These are phyloP conservation scores for Ficedula albicollis DNA, from an alignment of 2,797 vertebrate species.

Conservation along the genomic window DNA sequence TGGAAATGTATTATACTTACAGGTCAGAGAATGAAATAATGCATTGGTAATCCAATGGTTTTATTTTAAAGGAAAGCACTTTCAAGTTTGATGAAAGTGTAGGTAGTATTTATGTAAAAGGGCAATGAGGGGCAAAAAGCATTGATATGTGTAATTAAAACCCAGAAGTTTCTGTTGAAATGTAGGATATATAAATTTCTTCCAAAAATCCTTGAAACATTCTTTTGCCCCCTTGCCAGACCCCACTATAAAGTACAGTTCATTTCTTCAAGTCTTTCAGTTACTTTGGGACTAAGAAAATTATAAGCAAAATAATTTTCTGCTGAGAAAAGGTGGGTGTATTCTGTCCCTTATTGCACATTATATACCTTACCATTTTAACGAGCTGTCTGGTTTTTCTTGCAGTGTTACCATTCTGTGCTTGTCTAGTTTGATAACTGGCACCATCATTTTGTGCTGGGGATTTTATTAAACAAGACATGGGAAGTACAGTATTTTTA, in stretches of 20 bases:
- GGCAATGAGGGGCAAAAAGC: not conserved
- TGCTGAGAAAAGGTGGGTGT: not conserved
- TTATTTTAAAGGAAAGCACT: not conserved
- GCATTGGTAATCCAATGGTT: not conserved
- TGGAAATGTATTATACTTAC: not conserved
- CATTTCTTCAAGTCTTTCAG: not conserved
- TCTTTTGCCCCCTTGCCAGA: not conserved
- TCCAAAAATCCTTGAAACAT: not conserved
- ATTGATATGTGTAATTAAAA: not conserved
- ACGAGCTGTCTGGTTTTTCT: not conserved
- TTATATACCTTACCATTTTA: not conserved
- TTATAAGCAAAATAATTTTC: not conserved
- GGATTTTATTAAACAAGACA: conserved; percentile 4
- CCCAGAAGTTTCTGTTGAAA: not conserved
- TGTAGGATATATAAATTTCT: not conserved
- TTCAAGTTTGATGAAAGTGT: not conserved
- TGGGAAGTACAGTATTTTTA: not conserved
- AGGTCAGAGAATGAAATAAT: not conserved
- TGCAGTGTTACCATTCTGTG: not conserved
- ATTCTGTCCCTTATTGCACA: not conserved
- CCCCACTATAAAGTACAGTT: not conserved
- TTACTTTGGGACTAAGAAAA: not conserved
- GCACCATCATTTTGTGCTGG: not conserved
- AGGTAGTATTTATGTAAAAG: not conserved
- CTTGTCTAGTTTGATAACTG: not conserved